Conservation (phyloP, 2,888 invertebrate species). For the Eubasilissa splendida region DNA sequence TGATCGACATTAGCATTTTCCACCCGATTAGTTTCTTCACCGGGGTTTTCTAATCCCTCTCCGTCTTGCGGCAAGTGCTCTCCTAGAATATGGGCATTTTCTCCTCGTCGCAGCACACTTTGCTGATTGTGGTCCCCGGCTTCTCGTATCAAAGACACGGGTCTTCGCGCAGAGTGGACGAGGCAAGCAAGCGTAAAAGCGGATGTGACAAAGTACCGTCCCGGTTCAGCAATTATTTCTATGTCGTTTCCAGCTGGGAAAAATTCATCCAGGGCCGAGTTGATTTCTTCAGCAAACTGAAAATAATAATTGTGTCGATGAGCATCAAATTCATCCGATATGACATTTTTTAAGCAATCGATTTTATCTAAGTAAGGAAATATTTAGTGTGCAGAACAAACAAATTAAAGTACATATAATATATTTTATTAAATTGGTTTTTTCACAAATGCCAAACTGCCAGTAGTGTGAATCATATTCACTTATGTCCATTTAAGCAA, state of each 20-base stretch:
- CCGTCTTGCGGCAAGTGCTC: background rate
- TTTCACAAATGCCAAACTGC: too few relatives aligned
- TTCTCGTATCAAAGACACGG: background rate
- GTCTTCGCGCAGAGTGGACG: constrained; percentile 84
- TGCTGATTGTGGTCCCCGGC: too few relatives aligned
- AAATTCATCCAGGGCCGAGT: constrained; percentile 82
- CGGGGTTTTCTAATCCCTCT: too few relatives aligned
- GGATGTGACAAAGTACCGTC: constrained; percentile 95
- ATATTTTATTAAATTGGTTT: too few relatives aligned
- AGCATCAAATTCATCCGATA: too few relatives aligned
- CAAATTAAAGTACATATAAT: too few relatives aligned
- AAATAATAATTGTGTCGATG: constrained; percentile 24
- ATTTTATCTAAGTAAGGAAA: too few relatives aligned
- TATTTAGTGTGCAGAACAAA: too few relatives aligned
- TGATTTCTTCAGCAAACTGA: constrained; percentile 87
- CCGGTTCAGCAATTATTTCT: constrained; percentile 95
- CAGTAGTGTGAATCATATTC: too few relatives aligned
- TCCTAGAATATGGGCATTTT: background rate
- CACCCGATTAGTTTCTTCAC: background rate
- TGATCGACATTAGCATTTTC: background rate
- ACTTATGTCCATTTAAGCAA: too few relatives aligned
- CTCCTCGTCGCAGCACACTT: background rate
- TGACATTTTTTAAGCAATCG: too few relatives aligned
- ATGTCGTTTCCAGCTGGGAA: constrained; percentile 82
- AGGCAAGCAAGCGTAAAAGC: constrained; percentile 94